Evolutionary conservation across 2,797 vertebrate species (phyloP), one percentile per base, ranked within the genome.

Genomic region (Silurus lanzhouensis): DNA sequence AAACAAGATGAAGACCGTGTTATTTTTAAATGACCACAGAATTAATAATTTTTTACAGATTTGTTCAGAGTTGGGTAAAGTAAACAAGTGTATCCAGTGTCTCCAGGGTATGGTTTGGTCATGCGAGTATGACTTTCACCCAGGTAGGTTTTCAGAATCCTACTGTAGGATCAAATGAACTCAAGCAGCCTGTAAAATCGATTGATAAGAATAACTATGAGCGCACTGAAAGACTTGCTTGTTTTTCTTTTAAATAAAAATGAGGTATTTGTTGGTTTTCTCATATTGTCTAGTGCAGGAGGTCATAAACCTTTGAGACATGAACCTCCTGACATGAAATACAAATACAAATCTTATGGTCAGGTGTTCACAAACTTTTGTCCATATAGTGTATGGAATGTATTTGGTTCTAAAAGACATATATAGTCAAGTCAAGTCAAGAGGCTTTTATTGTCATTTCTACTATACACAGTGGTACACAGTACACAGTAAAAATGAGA

Each of bases 1-100:
- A 13, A 76, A 81, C 75, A 61, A 88, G 83, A 85, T 61, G 82
- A 83, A 77, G 58, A 67, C 44, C 82, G 38, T 48, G 52, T 77
- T 17, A 66, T 48, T 66, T 52, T 14, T 48, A 52, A 66, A 52
- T 48, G 8, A 14, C 64, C 31, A 57, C n/a, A 83, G 22, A 70
- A 71, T 44, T 83, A 63, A 63, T 81, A 9, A n/a, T 72, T 71
- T 85, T 85, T 25, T 4, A n/a, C 27, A 77, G 81, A 67, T 38
- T 38, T 38, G 31, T 38, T 38, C 31, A 27, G 57, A 61, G 72
- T 68, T 31, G 31, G n/a, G 67, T 80, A 79, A 84, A 76, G 63
- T 80, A 86, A 63, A 86, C 57, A 76, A 67, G n/a, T 64, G 44
- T 64, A 64, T 80, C 22, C 38, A 64, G 20, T 64, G 60, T 52